Percentiles rank a stretch among this genome's conserved stretches.
Evolutionary conservation across 2,113 vertebrate species (phyloP).

Genomic region (Drymodes brunneopygia): DNA sequence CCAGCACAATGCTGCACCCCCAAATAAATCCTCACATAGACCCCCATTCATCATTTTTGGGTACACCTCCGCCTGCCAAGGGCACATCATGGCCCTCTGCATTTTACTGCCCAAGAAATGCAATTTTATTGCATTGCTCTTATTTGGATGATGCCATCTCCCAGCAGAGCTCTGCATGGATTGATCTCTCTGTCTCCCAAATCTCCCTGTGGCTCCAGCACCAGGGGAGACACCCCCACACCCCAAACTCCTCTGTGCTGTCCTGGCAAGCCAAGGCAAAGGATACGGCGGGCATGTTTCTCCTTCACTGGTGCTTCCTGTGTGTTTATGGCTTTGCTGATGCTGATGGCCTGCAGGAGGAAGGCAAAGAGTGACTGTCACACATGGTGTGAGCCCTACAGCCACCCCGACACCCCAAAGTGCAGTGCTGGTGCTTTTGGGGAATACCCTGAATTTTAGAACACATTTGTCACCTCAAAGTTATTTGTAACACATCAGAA

Average conservation of each 20-base stretch:
- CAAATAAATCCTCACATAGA: too few relatives aligned
- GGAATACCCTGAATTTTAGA: not conserved
- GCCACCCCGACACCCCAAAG: fast-evolving
- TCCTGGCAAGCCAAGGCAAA: not conserved
- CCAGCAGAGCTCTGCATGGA: fast-evolving
- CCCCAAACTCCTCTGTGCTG: fast-evolving
- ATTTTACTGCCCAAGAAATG: not conserved
- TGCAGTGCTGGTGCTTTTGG: not conserved
- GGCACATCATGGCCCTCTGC: fast-evolving
- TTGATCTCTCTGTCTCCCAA: not conserved
- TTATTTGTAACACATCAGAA: not conserved
- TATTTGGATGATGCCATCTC: not conserved
- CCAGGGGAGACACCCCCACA: not conserved
- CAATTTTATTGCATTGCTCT: not conserved
- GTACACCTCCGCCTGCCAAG: not conserved
- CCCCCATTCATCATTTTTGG: not conserved
- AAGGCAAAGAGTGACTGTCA: not conserved
- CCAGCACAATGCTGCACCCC: fast-evolving
- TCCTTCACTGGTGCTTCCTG: conserved; percentile 93
- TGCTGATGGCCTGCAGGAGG: conserved; percentile 85
- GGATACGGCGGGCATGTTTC: conserved; percentile 98
- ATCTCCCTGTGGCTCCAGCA: not conserved
- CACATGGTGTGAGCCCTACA: fast-evolving
- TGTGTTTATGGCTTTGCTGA: conserved; percentile 95
- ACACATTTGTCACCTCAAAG: not conserved